Base-by-base conservation (phyloP, 2,888 invertebrate species). In the Caenorhabditis japonica region DNA sequence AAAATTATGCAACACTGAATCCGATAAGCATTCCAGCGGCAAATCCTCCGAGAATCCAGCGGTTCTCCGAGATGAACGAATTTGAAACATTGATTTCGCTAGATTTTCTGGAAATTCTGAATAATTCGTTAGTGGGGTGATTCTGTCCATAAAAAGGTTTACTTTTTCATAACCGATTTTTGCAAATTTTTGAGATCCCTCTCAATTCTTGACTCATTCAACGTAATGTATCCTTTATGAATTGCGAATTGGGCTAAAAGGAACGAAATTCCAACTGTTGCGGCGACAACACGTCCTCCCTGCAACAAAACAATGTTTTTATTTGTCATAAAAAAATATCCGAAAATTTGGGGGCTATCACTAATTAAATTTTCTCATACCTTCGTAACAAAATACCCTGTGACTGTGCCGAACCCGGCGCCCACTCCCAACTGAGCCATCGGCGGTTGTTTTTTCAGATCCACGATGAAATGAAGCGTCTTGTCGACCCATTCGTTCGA, bases 211-310 rank as follows among this genome's bases (percentile, higher is more conserved):
- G 66, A 66, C 23, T 73, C 68, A 27, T 73, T 68, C 36, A 73
- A 27, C n/a, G 68, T 68, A 17, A 73, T 73, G 58, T 73, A 73
- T 56, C 73, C 73, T 25, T 68, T 66, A 41, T 73, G 73, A 17
- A 73, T 68, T 2, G 68, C 73, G 30, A 52, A 61, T 30, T 73
- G 73, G 13, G 55, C 51, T 17, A 73, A 33, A 8, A 73, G 39
- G 23, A 73, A 73, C 4, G 73, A 73, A 1, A 73, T 52, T 51
- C 73, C 73, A 8, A 73, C 47, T 0, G 73, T 73, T 19, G 73
- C 68, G 7, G 73, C 60, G 3, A 73, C 73, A 13, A 68, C 15
- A 7, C 68, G 59, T n/a, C 72, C 72, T 33, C 72, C 66, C 64
- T 71, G 38, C 7, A 61, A 27, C 13, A 53, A 43, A 30, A n/a